Base-by-base conservation (phyloP, 2,888 invertebrate genomes). In the Girardia tigrina region DNA sequence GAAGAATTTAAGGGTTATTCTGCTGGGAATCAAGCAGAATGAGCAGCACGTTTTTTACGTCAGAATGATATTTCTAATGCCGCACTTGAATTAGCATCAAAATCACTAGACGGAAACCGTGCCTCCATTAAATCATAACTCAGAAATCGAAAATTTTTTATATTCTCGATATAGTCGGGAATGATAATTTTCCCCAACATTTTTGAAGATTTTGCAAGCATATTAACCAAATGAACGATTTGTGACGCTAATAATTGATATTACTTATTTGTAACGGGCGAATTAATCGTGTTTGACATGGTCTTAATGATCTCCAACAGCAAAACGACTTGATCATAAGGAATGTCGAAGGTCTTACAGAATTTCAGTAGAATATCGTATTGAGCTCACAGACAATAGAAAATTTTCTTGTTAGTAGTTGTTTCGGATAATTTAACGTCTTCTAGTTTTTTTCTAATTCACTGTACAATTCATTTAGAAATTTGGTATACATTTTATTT, bases 401-500 rank as follows among this genome's bases (percentile, higher is more conserved):
- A 73, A 2, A 73, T n/a, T 42, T 73, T 42, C 23, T 73, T 29
- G 23, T 73, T 73, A 4, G 42, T 2, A 36, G 73, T 28, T 20
- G 29, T 20, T 26, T 42, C 36, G 14, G 29, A 26, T 23, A 73
- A 73, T 20, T 42, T 29, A n/a, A 73, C 73, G 29, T 73, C 73
- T 26, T 73, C 73, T 6, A 73, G 29, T 8, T 73, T 73, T 73
- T 42, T 23, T 29, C 36, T 42, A 73, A 26, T 20, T 73, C 73
- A 26, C n/a, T 20, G 20, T 56, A 73, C 23, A 73, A 29, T n/a
- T 73, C 73, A 36, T 73, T 73, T 28, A 42, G 73, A 73, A 29
- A 73, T 8, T 73, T 73, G 8, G 28, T 36, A 73, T 73, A 73
- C 73, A n/a, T n/a, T n/a, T n/a, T n/a, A n/a, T n/a, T n/a, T n/a